Evolutionary conservation across 2,888 invertebrate species (phyloP), one percentile per base, ranked within the genome.

Genomic region (Leptura quadrifasciata): DNA sequence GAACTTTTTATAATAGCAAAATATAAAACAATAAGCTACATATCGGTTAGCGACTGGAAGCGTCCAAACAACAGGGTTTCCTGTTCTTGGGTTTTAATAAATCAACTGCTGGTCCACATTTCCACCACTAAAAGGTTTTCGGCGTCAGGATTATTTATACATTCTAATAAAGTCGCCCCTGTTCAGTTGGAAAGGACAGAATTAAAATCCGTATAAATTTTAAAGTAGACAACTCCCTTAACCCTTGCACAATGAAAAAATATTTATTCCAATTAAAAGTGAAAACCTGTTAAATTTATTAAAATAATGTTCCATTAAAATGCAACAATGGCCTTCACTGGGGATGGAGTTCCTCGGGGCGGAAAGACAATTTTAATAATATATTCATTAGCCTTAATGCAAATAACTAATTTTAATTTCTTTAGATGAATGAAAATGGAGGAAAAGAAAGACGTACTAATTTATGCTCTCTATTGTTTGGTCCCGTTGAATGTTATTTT

Each of bases 131-230:
- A 60, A 60, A 60, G 60, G 60, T 60, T 60, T 60, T 60, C 31
- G 24, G 24, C 12, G 60, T 60, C 8, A 27, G 24, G 60, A 24
- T 60, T 60, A 60, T 60, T 60, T 60, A 60, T 60, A 27, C 27
- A 60, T 60, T 60, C 60, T 27, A 60, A 60, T 27, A 60, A 17
- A 27, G 60, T 27, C 60, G 17, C 24, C 15, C 15, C 27, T 17
- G 20, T 60, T n/a, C n/a, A n/a, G 60, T 27, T 4, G n/a, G 60
- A 60, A 20, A 27, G 27, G 60, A 27, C n/a, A n/a, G 17, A 60
- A 60, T 60, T 60, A 60, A 60, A 60, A 27, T 21, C 8, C 60
- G 60, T 27, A 60, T 60, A 60, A 60, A 60, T 60, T 60, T 60
- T n/a, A 27, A n/a, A 27, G 60, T 60, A 15, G 31, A 60, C 8